Evolutionary conservation across 1,140 invertebrate species (phyloP).

Genomic region (Lamellibrachia luymesi): DNA sequence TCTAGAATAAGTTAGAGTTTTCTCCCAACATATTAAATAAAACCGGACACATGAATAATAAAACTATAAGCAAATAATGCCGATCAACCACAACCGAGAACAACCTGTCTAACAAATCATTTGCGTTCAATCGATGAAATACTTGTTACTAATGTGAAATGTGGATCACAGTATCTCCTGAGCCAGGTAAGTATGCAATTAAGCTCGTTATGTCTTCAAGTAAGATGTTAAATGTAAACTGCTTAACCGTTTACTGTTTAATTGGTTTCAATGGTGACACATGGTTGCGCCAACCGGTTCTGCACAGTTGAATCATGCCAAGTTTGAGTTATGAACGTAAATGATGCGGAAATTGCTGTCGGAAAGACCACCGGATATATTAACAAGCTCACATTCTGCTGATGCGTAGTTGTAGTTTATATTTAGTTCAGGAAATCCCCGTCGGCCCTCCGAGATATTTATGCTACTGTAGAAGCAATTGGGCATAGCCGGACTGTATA

Average conservation of each 20-base stretch:
- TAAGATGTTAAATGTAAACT: not conserved
- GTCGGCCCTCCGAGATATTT: not conserved
- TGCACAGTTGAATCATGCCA: not conserved
- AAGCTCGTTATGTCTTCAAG: not conserved
- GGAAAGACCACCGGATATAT: not conserved
- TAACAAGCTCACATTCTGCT: not conserved
- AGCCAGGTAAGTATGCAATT: no score
- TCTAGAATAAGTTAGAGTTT: no score
- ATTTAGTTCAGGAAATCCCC: not conserved
- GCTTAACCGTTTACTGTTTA: not conserved
- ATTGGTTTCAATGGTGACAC: not conserved
- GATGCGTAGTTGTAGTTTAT: not conserved
- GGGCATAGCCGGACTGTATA: not conserved
- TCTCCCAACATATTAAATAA: no score
- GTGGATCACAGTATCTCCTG: no score
- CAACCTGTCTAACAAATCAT: no score
- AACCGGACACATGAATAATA: no score
- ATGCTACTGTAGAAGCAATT: not conserved
- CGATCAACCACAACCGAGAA: not conserved
- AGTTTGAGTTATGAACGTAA: not conserved
- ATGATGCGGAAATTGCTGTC: not conserved
- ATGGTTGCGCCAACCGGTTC: not conserved
- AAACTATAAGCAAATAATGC: no score
- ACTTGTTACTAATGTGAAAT: no score
- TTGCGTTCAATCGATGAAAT: no score